phyloP scores from a whole-genome alignment of 2,888 invertebrate species.

The Prosopocoilus inquinatus region DNA sequence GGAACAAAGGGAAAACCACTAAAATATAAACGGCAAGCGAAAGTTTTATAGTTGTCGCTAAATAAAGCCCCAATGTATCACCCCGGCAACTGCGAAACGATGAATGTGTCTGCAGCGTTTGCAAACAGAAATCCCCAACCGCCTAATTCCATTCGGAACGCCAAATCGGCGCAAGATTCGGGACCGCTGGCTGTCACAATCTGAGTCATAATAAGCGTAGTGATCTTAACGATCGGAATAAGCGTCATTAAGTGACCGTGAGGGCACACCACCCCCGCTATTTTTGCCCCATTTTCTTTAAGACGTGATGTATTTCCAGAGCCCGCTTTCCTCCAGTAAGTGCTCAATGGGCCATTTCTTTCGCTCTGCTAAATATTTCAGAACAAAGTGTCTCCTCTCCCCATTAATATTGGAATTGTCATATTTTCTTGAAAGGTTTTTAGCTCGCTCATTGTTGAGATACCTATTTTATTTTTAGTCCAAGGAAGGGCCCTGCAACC shows the following conservation, averaged over 20 bases:
- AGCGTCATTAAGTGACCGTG: conserved; percentile 48
- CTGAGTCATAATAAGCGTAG: conserved; percentile 37
- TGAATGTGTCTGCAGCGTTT: conserved; percentile 28
- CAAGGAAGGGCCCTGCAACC: too few species aligned
- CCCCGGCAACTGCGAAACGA: conserved; percentile 21
- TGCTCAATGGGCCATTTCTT: conserved; percentile 50
- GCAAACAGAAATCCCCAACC: conserved; percentile 17
- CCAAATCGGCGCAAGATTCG: conserved; percentile 16
- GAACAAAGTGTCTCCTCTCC: conserved; percentile 32
- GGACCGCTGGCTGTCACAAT: conserved; percentile 24
- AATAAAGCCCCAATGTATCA: conserved; percentile 20
- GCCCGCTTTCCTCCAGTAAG: conserved; percentile 40
- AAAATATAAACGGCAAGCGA: conserved; percentile 32
- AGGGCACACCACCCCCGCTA: conserved; percentile 30
- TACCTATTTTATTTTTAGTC: too few species aligned
- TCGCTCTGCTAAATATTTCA: conserved; percentile 42
- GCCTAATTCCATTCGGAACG: background rate
- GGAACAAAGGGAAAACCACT: conserved; percentile 25
- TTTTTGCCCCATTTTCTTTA: conserved; percentile 34
- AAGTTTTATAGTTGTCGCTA: conserved; percentile 31
- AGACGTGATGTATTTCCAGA: conserved; percentile 40
- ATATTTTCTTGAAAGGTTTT: conserved; percentile 4
- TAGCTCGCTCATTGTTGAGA: background rate
- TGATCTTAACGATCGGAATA: conserved; percentile 41
- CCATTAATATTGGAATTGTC: conserved; percentile 20